Evolutionary conservation across 1,140 invertebrate species (phyloP).

Genomic region (Laupala kohalensis): DNA sequence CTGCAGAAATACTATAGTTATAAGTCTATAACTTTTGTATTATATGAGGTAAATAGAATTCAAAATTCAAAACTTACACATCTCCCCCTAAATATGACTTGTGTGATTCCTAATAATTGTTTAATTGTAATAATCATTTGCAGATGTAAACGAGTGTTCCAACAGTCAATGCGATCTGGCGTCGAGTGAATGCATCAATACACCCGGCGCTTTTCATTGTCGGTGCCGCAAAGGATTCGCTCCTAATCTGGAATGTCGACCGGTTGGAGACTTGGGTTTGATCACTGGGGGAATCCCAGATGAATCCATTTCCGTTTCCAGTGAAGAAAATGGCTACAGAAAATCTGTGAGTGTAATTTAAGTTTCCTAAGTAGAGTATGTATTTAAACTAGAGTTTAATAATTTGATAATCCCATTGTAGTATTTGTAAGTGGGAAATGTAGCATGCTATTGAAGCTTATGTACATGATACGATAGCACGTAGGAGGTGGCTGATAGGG

Average conservation of each 20-base stretch:
- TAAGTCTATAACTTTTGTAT: too few species aligned
- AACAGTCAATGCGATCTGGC: constrained; percentile 78
- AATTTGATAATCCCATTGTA: too few species aligned
- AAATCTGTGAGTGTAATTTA: constrained; percentile 48
- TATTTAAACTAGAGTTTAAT: too few species aligned
- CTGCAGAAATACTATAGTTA: too few species aligned
- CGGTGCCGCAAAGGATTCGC: constrained; percentile 75
- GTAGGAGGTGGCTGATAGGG: too few species aligned
- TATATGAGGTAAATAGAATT: too few species aligned
- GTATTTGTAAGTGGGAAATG: too few species aligned
- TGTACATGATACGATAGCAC: too few species aligned
- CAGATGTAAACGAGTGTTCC: constrained; percentile 84
- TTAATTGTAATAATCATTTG: neutral
- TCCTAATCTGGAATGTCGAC: constrained; percentile 77
- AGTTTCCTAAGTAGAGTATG: neutral
- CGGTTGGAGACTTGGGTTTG: constrained; percentile 74
- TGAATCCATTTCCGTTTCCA: constrained; percentile 74
- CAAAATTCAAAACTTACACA: too few species aligned
- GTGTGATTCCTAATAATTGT: too few species aligned
- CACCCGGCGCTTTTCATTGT: constrained; percentile 81
- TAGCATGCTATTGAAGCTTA: too few species aligned
- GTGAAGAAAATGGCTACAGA: constrained; percentile 62
- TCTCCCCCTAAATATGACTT: too few species aligned
- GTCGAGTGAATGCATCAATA: constrained; percentile 84
- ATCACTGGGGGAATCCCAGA: constrained; percentile 81